Evolutionary conservation across 2,797 vertebrate genomes (phyloP), one percentile per base, ranked within the genome.

Genomic region (Cossypha caffra): DNA sequence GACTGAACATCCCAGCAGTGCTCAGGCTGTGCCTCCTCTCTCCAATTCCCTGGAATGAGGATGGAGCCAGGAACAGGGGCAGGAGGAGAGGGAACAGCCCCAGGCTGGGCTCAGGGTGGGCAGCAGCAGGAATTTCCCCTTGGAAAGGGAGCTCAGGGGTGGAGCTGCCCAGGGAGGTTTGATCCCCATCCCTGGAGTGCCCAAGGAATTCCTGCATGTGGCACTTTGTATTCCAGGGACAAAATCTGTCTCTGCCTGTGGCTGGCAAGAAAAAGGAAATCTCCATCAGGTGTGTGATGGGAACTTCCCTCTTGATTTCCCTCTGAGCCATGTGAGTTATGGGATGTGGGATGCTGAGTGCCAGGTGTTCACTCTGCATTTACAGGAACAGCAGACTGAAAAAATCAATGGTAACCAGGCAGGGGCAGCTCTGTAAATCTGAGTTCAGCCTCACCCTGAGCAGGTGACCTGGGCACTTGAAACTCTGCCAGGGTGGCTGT

Each of bases 301-400:
- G 86, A 74, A 4, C 15, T 64, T 23, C 13, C 9, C 0, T 29
- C 54, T 38, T 35, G 4, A 64, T 86, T 86, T 83, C 18, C 21
- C 2, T 71, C 38, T 43, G 73, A 58, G 8, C 54, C 2, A 0
- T 3, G 2, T 21, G 21, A 63, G 6, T 7, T 3, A 0, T 16
- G 40, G 57, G 35, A 7, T 58, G 52, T 16, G 40, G 57, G 35
- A 7, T 58, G 52, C 55, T 28, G 11, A 54, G 33, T 47, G 51
- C 55, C 62, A 29, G 25, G 18, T 58, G 8, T 40, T 74, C 33
- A 4, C 31, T 63, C 55, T 58, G 29, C 16, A 13, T 58, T 61
- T 45, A 40, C 0, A 1, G 81, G 29, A 68, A 26, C 40, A 82
- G 25, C 47, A 75, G 31, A 7, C 13, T 37, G 3, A 69, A 74